Evolutionary conservation across 2,113 vertebrate genomes (phyloP).

Genomic region (Carlito syrichta): DNA sequence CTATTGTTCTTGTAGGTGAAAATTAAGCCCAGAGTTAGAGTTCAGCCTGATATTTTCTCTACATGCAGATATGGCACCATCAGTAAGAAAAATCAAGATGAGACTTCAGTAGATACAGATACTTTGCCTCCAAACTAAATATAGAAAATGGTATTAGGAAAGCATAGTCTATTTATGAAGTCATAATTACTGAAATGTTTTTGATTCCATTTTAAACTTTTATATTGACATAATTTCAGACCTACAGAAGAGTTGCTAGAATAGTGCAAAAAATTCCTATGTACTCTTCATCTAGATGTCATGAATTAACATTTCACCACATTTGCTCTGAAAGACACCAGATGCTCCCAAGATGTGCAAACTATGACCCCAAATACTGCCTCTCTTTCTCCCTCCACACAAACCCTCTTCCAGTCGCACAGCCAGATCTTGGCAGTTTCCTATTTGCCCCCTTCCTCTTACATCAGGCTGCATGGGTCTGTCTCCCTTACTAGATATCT

Average conservation of each 20-base stretch:
- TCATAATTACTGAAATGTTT: neutral
- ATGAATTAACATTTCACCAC: neutral
- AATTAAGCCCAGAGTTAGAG: conserved; percentile 21
- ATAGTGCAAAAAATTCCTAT: neutral
- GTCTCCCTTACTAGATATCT: neutral
- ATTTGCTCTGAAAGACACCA: neutral
- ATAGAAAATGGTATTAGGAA: neutral
- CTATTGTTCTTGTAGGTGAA: neutral
- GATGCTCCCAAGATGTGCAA: neutral
- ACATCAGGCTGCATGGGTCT: neutral
- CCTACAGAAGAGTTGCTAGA: neutral
- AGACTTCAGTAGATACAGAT: neutral
- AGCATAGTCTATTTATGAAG: neutral
- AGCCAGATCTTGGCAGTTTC: neutral
- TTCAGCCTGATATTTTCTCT: neutral
- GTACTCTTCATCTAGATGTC: neutral
- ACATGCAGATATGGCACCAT: neutral
- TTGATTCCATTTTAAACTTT: neutral
- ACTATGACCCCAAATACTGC: neutral
- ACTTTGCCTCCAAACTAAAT: neutral
- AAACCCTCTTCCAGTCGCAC: neutral
- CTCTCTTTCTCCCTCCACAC: neutral
- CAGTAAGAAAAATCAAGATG: conserved; percentile 16
- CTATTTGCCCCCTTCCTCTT: neutral
- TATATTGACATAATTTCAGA: neutral